A percentile compares a stretch with the other conserved stretches of the same genome.
These are phyloP conservation scores for Orchesella cincta DNA, from an alignment of 1,140 invertebrate species.

Conservation along the genomic window DNA sequence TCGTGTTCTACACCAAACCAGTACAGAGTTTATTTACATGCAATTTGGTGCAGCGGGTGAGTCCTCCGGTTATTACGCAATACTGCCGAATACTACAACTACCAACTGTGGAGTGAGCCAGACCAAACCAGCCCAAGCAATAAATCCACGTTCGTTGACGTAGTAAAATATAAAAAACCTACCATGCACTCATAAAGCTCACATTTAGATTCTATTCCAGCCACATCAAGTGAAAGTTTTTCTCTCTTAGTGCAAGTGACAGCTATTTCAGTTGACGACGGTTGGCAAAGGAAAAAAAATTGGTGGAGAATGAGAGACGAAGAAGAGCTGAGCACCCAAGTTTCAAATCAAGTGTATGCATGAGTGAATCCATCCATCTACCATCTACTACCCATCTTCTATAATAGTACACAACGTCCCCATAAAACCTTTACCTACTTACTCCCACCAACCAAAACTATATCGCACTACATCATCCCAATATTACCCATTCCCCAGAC, in stretches of 20 bases:
- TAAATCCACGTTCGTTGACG: too few relatives aligned
- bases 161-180: too few relatives aligned
- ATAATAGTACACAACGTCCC: not conserved
- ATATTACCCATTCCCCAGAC: too few relatives aligned
- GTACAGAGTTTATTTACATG: too few relatives aligned
- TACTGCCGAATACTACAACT: too few relatives aligned
- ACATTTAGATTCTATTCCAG: too few relatives aligned
- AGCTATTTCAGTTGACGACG: not conserved
- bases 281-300: not conserved
- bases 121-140: too few relatives aligned
- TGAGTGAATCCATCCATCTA: not conserved
- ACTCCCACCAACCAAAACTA: not conserved
- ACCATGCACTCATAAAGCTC: too few relatives aligned
- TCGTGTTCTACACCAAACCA: too few relatives aligned
- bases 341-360: conserved; percentile 11
- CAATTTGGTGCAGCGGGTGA: too few relatives aligned
- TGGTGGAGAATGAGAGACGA: not conserved
- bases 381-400: not conserved
- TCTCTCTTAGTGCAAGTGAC: not conserved
- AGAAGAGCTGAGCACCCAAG: not conserved
- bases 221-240: not conserved
- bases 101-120: too few relatives aligned
- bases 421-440: not conserved
- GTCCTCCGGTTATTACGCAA: too few relatives aligned
- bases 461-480: not conserved